Conservation (phyloP, 2,888 invertebrate genomes). For the Cryptocephalus primarius region DNA sequence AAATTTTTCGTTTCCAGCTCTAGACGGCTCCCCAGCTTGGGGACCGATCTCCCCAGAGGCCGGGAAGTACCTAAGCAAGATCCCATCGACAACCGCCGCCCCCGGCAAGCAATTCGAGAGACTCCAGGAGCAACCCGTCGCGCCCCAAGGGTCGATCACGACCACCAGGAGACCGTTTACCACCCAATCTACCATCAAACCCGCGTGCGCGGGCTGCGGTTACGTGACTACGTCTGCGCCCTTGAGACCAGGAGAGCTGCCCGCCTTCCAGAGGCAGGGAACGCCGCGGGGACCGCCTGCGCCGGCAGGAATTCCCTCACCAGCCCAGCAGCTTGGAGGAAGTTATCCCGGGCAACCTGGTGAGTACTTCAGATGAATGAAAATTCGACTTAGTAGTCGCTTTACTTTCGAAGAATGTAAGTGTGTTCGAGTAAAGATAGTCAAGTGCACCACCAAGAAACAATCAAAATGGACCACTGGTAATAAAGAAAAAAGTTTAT, state of each 20-base stretch:
- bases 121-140: conserved; percentile 2
- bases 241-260: conserved; percentile 24
- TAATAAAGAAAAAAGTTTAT: no score
- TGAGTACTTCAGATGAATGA: no score
- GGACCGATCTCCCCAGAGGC: conserved; percentile 22
- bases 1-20: conserved; percentile 18
- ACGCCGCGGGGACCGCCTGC: conserved; percentile 1
- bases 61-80: conserved; percentile 13
- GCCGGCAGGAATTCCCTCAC: no score
- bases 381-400: no score
- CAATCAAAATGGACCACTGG: no score
- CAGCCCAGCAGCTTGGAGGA: no score
- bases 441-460: no score
- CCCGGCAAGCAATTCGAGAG: conserved; percentile 4
- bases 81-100: conserved; percentile 2
- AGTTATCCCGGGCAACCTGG: no score
- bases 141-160: conserved; percentile 11
- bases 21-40: conserved; percentile 26
- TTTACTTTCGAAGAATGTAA: no score
- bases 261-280: conserved; percentile 1
- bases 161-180: conserved; percentile 21
- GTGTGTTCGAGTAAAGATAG: no score
- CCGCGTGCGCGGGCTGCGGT: conserved; percentile 49
- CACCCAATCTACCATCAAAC: conserved; percentile 34
- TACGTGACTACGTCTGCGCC: conserved; percentile 43